Conservation (phyloP, 2,888 invertebrate species). For the Rotaria magnacalcarata region DNA sequence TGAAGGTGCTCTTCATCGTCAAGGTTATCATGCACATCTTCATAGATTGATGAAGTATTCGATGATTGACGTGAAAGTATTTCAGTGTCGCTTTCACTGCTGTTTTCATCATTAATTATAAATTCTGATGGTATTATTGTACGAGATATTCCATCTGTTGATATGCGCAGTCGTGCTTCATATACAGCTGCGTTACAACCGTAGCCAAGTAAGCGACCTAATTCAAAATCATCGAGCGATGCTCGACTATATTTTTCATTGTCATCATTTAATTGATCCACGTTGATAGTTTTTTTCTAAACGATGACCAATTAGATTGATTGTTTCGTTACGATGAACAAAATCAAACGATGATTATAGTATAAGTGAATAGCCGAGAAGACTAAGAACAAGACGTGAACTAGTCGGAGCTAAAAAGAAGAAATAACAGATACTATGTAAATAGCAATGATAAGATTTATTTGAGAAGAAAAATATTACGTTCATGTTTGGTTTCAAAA, state of each 20-base stretch:
- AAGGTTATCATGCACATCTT: neutral
- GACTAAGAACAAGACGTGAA: neutral
- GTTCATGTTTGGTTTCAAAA: neutral
- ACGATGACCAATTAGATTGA: neutral
- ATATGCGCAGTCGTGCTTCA: constrained; percentile 62
- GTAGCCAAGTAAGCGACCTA: constrained; percentile 72
- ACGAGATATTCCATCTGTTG: neutral
- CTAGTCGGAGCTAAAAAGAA: neutral
- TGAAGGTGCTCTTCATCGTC: neutral
- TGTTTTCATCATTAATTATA: neutral
- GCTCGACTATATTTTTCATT: neutral
- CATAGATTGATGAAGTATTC: neutral
- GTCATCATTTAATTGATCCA: neutral
- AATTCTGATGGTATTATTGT: neutral
- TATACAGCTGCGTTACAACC: constrained; percentile 78
- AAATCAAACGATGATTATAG: neutral
- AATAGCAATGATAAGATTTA: neutral
- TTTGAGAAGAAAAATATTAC: neutral
- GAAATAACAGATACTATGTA: neutral
- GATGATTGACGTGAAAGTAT: constrained; percentile 24
- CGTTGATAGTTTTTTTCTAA: neutral
- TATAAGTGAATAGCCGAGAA: neutral
- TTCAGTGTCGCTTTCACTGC: neutral
- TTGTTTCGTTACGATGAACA: neutral
- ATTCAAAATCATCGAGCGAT: constrained; percentile 59